Evolutionary conservation across 2,888 invertebrate species (phyloP).

Genomic region (Apotomis capreana): DNA sequence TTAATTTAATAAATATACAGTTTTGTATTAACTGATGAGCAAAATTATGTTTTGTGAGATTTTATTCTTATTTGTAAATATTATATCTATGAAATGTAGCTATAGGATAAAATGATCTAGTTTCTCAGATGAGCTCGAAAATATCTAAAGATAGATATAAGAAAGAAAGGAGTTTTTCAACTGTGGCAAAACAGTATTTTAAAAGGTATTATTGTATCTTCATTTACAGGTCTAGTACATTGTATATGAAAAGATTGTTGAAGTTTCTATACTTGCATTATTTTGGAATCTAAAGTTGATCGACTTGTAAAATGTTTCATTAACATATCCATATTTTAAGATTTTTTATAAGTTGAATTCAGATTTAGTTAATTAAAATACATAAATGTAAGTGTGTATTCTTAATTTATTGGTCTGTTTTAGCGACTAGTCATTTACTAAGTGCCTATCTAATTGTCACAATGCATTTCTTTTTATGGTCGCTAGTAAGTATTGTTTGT

Average conservation of each 20-base stretch:
- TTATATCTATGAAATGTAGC: conserved; percentile 16
- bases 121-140: conserved; percentile 16
- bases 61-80: conserved; percentile 34
- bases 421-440: conserved; percentile 36
- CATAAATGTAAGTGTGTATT: background rate
- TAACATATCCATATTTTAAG: background rate
- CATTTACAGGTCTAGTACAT: conserved; percentile 11
- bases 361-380: conserved; percentile 12
- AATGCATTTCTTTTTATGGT: conserved; percentile 7
- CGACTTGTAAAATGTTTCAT: conserved; percentile 2
- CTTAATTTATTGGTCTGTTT: conserved; percentile 20
- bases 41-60: conserved; percentile 2
- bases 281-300: background rate
- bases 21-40: background rate
- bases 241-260: background rate
- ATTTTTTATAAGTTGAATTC: conserved; percentile 10
- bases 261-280: background rate
- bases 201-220: conserved; percentile 30
- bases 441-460: conserved; percentile 24
- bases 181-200: conserved; percentile 36
- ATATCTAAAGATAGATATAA: conserved; percentile 4
- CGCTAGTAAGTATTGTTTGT: background rate
- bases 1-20: background rate
- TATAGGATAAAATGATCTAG: conserved; percentile 8
- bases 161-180: conserved; percentile 10